Percentiles rank a stretch among this genome's conserved stretches.
Conservation (phyloP, 2,888 invertebrate species). For the Allygus modestus region DNA sequence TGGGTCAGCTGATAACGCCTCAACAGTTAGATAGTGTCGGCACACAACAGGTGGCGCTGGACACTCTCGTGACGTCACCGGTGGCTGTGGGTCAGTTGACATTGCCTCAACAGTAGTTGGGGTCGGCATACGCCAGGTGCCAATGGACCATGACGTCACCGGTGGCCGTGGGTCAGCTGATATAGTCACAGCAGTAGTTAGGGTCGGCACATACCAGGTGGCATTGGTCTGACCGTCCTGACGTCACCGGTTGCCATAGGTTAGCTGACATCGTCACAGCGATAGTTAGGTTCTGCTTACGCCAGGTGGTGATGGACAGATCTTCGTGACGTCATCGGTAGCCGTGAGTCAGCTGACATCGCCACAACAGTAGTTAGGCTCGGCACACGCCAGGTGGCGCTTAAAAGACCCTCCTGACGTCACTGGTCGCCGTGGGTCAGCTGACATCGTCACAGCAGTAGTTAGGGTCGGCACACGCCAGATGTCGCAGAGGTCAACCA, state of each 20-base stretch:
- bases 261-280: too few species aligned
- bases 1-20: too few species aligned
- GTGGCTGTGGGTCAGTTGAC: too few species aligned
- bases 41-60: too few species aligned
- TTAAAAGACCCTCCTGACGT: not conserved
- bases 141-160: too few species aligned
- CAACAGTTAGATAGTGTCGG: too few species aligned
- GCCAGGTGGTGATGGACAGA: not conserved
- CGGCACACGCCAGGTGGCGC: not conserved
- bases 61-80: too few species aligned
- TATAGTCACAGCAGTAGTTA: not conserved
- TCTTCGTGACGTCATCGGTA: not conserved
- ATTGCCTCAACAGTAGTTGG: too few species aligned
- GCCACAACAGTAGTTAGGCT: not conserved
- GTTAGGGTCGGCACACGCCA: constrained; percentile 39
- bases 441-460: not conserved
- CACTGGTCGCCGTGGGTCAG: not conserved
- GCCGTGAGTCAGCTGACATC: not conserved
- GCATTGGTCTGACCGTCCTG: not conserved
- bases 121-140: too few species aligned
- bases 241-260: not conserved
- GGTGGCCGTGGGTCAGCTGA: too few species aligned
- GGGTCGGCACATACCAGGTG: not conserved
- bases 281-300: not conserved
- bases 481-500: constrained; percentile 6